Evolutionary conservation across 2,797 vertebrate species (phyloP).

Genomic region (Setipinna tenuifilis): DNA sequence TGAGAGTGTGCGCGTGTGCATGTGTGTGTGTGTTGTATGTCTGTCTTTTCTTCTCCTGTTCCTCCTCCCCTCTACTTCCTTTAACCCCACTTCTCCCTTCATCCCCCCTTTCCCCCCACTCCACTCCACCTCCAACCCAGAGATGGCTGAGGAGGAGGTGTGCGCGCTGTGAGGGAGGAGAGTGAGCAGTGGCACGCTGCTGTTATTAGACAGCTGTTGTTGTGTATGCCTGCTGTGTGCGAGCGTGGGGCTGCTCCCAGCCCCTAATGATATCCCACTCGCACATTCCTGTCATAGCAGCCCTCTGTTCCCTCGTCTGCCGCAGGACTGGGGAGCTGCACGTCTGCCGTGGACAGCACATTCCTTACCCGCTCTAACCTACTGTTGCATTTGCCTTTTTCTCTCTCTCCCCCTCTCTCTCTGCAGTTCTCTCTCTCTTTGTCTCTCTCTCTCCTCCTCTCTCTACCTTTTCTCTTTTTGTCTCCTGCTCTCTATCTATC

Average conservation of each 20-base stretch:
- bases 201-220: conserved; percentile 58
- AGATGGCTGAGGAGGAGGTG: conserved; percentile 35
- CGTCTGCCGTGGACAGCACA: conserved; percentile 63
- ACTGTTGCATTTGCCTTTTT: neutral
- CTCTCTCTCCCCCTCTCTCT: conserved; percentile 36
- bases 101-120: neutral
- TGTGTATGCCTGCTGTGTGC: conserved; percentile 53
- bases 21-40: conserved; percentile 14
- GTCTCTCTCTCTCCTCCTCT: conserved; percentile 21
- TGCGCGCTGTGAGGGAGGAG: neutral
- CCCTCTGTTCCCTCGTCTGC: conserved; percentile 70
- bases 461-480: neutral
- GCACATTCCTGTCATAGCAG: conserved; percentile 71
- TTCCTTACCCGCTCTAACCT: conserved; percentile 62
- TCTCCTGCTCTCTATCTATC: neutral
- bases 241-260: conserved; percentile 57
- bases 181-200: conserved; percentile 39
- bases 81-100: too few species aligned
- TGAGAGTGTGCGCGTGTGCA: too few species aligned
- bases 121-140: conserved; percentile 28
- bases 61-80: too few species aligned
- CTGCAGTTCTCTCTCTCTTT: neutral
- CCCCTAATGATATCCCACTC: conserved; percentile 75
- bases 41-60: too few species aligned
- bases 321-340: conserved; percentile 58